These are phyloP conservation scores for Lepidurus packardi DNA, from an alignment of 1,140 invertebrate species.

Conservation along the genomic window DNA sequence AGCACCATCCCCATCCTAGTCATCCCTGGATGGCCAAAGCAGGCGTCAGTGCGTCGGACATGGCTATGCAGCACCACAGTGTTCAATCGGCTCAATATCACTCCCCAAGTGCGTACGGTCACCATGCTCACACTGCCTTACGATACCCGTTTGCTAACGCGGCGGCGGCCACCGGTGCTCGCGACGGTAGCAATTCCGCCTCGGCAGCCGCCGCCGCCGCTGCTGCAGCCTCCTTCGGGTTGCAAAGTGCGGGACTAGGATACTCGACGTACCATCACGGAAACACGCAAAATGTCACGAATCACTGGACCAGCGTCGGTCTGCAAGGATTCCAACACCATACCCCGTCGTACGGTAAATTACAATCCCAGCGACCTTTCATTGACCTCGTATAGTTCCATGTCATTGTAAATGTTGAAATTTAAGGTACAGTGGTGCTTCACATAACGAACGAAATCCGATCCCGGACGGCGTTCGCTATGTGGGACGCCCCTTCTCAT, in stretches of 20 bases:
- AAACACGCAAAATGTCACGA: background rate
- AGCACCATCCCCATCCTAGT: conserved; percentile 17
- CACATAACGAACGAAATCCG: too few species aligned
- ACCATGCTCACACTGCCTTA: background rate
- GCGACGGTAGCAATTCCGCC: background rate
- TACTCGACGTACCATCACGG: background rate
- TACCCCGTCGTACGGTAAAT: background rate
- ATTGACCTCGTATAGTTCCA: too few species aligned
- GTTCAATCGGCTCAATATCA: conserved; percentile 1
- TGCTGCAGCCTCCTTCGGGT: conserved; percentile 7
- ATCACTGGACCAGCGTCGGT: conserved; percentile 8
- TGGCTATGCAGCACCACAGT: background rate
- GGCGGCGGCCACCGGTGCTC: background rate
- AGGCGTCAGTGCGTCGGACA: conserved; percentile 8
- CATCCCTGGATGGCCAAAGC: conserved; percentile 1
- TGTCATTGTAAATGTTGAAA: too few species aligned
- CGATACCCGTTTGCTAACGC: background rate
- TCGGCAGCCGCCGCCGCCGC: background rate
- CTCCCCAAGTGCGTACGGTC: background rate
- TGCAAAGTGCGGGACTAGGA: conserved; percentile 1
- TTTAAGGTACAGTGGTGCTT: too few species aligned
- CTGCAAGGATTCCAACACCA: background rate
- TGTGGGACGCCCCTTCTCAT: too few species aligned
- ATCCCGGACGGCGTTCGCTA: too few species aligned
- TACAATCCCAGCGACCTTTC: background rate